Base-by-base conservation (phyloP, 1,140 invertebrate genomes). In the Gryon sp. region DNA sequence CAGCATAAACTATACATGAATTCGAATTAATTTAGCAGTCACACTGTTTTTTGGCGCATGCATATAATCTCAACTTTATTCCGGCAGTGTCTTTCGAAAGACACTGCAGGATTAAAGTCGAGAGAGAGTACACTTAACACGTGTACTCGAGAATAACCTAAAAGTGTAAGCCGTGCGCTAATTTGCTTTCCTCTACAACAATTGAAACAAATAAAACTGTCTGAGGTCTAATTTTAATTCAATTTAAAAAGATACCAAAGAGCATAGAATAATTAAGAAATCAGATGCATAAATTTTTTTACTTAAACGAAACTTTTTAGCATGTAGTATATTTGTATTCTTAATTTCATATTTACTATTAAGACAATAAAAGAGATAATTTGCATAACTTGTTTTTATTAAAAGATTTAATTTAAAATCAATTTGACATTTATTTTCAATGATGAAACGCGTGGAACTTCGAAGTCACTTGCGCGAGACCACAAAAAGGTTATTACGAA, bases 61-160 rank as follows among this genome's bases (percentile, higher is more conserved):
- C 22, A 59, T 38, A 59, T 59, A 59, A 59, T 59, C 40, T 5
- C 7, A 19, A 57, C 9, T 57, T 57, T 57, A 57, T 41, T 15
- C 16, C 16, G n/a, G 22, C 7, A 19, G 53, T 30, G 41, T 28
- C 38, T 57, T 34, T 43, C 11, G n/a, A n/a, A n/a, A n/a, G n/a
- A n/a, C n/a, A n/a, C n/a, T n/a, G n/a, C n/a, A n/a, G n/a, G n/a
- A n/a, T n/a, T n/a, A n/a, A n/a, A n/a, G n/a, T n/a, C n/a, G n/a
- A n/a, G n/a, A n/a, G n/a, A n/a, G n/a, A n/a, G n/a, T n/a, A n/a
- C n/a, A n/a, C n/a, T 34, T 45, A 59, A 59, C 55, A 45, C 55
- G 28, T 45, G 55, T 59, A 59, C 1, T 5, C 16, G 55, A 15
- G 36, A 43, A 30, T 15, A 11, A 7, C 9, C 1, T 6, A 34